Conservation (phyloP, 2,113 vertebrate species). For the Oceanodroma tethys region DNA sequence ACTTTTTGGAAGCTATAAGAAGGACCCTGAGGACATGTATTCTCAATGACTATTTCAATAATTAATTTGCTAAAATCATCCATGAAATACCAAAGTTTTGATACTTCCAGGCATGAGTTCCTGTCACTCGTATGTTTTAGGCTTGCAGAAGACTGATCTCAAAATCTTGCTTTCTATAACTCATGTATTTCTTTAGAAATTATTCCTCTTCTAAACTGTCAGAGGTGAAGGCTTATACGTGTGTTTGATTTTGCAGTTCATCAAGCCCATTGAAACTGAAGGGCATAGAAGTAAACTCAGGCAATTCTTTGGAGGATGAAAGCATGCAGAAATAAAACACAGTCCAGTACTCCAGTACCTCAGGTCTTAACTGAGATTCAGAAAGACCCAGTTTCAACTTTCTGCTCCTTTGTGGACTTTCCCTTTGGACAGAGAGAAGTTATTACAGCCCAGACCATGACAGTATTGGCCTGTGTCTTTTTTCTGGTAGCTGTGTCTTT, state of each 20-base stretch:
- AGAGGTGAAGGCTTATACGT: neutral
- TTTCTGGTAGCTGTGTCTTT: neutral
- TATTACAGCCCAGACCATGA: neutral
- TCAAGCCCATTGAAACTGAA: neutral
- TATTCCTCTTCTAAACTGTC: neutral
- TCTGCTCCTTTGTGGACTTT: neutral
- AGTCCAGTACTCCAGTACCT: neutral
- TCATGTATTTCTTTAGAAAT: neutral
- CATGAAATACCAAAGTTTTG: neutral
- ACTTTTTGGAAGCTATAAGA: neutral
- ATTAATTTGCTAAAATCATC: neutral
- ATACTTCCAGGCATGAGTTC: neutral
- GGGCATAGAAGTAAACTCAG: neutral
- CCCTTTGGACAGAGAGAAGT: neutral
- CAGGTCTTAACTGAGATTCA: neutral
- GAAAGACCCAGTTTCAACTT: neutral
- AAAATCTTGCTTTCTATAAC: neutral
- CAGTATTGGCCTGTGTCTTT: neutral
- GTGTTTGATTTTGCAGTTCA: neutral
- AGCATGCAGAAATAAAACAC: neutral
- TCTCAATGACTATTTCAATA: neutral
- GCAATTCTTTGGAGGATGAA: neutral
- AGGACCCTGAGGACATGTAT: neutral
- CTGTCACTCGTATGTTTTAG: neutral
- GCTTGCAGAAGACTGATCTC: neutral